These are phyloP conservation scores for Rhynchonema sp. DNA, from an alignment of 2,888 invertebrate genomes.

Conservation along the genomic window DNA sequence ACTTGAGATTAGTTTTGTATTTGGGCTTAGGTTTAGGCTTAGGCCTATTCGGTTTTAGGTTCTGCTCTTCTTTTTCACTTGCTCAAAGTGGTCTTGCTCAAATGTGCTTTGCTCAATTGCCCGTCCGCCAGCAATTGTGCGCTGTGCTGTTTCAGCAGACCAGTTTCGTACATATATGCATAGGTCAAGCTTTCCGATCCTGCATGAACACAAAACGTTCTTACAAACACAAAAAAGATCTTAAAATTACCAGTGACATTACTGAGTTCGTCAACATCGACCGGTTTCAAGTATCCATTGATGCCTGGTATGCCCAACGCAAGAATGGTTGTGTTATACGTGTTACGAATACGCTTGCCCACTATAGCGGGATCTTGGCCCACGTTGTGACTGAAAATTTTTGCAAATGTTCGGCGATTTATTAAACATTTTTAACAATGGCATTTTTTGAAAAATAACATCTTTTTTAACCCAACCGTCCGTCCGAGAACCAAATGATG, in stretches of 20 bases:
- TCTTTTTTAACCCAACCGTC: not conserved
- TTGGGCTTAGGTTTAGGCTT: too few species aligned
- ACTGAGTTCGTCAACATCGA: not conserved
- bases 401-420: not conserved
- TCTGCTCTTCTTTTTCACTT: too few species aligned
- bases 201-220: too few species aligned
- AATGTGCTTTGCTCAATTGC: too few species aligned
- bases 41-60: too few species aligned
- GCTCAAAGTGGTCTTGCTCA: too few species aligned
- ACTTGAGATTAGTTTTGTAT: too few species aligned
- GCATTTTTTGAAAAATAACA: not conserved
- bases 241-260: not conserved
- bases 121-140: too few species aligned
- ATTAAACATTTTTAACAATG: not conserved
- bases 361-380: not conserved
- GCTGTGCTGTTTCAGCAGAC: too few species aligned
- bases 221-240: too few species aligned
- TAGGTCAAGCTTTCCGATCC: too few species aligned
- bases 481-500: not conserved
- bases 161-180: too few species aligned
- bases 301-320: not conserved
- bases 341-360: not conserved
- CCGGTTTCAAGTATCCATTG: not conserved
- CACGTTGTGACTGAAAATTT: not conserved
- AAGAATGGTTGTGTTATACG: not conserved